Base-by-base conservation (phyloP, 2,888 invertebrate species). In the Dryomyza anilis region DNA sequence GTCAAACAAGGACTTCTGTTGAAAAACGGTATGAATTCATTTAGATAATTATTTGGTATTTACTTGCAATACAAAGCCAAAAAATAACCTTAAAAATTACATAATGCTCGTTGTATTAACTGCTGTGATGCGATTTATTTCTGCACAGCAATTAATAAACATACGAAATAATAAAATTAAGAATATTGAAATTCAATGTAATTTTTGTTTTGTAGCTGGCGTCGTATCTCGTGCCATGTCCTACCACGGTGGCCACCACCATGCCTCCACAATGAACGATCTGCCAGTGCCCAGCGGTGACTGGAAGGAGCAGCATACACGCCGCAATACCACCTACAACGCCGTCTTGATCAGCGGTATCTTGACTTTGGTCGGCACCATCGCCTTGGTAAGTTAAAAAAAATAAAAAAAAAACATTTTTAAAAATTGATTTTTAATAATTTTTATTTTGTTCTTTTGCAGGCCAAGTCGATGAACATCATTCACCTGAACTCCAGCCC, bases 241-340 rank as follows among this genome's bases (percentile, higher is more conserved):
- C 19, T 80, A 80, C 65, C 80, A 81, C 46, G 73, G 71, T 63
- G 76, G 76, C 46, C 71, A 76, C 65, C 78, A 78, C 53, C 58
- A 73, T 53, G 74, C 72, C 27, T 68, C 76, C 33, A 87, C 87
- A 12, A 89, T 92, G 88, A 89, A 93, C 74, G 93, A 94, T 78
- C 81, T 93, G 78, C 92, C 93, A 0, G 85, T 89, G 57, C 94
- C 94, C 1, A 84, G 85, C 65, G 94, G 94, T 63, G 89, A 90
- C 23, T 95, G 94, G 93, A 85, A 92, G 78, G 87, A 89, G 60
- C 81, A 86, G 53, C 76, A 92, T 74, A 86, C 88, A 62, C 86
- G 87, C 33, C 86, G 86, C 67, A 91, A 94, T 78, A 83, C 86
- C 69, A 87, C 86, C 75, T 91, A 90, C 85, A 94, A 93, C 75